Evolutionary conservation across 2,888 invertebrate genomes (phyloP), one percentile per base, ranked within the genome.

Genomic region (Habroteleia sp.): DNA sequence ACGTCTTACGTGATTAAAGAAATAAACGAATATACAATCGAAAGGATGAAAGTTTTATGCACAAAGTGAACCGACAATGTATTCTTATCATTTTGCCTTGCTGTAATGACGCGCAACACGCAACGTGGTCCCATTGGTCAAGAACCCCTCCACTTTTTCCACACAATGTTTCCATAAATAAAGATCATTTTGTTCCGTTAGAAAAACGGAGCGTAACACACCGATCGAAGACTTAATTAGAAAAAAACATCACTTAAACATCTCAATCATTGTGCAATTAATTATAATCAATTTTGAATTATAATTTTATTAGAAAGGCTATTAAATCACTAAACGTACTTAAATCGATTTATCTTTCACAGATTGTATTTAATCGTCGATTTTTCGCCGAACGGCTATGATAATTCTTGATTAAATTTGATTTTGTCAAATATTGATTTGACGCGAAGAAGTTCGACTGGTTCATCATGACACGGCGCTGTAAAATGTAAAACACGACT

Each of bases 81-180:
- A 83, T 82, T 85, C 85, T 86, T 87, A 87, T 87, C 87, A 87
- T 85, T 87, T 84, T 83, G 75, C 81, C 81, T 66, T 68, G 77
- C 76, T 76, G 80, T 87, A 87, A 87, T 85, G 85, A 85, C 84
- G 63, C 72, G 74, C 74, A 79, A 79, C 87, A 86, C 87, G 87
- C 88, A 82, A 87, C 77, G 80, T n/a, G 7, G 35, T 71, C 73
- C 73, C 58, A 87, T 86, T 87, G 87, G 86, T 76, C 83, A 79
- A 74, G 68, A 41, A 75, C 77, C 73, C 81, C 86, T 86, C 86
- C 85, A 84, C 86, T 86, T 84, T 85, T 81, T 78, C 69, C 74
- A 77, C 79, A 81, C 81, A 83, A 84, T 80, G 83, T 86, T 84
- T 85, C 82, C 84, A 85, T 85, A 84, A 84, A 85, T 84, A 83